These are phyloP conservation scores for Cydia strobilella DNA, from an alignment of 1,140 invertebrate species.

Conservation along the genomic window DNA sequence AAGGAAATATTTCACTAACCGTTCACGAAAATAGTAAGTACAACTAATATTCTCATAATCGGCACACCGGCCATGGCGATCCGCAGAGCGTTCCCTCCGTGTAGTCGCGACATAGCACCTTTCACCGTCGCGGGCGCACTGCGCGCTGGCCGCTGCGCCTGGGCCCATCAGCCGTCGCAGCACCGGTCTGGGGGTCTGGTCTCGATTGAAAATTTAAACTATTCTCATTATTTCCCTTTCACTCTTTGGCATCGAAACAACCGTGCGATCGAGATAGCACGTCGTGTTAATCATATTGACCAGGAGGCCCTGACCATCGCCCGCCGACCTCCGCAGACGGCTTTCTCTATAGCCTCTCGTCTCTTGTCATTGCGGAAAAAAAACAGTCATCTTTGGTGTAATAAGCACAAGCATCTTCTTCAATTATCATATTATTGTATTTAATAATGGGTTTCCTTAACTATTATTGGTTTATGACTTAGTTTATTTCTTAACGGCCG, in stretches of 20 bases:
- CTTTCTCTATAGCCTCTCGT: conserved; percentile 58
- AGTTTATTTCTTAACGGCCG: too few relatives aligned
- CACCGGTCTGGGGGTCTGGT: conserved; percentile 30
- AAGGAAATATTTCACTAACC: conserved; percentile 58
- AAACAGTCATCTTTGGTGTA: neutral
- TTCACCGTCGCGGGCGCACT: conserved; percentile 73
- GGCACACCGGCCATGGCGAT: conserved; percentile 50
- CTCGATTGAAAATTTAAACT: neutral
- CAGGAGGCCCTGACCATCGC: conserved; percentile 47
- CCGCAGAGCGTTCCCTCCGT: conserved; percentile 48
- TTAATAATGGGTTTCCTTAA: neutral
- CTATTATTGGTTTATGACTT: neutral
- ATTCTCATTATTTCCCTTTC: neutral
- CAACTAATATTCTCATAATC: conserved; percentile 61
- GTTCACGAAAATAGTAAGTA: conserved; percentile 67
- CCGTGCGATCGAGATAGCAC: neutral
- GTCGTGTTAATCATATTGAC: neutral
- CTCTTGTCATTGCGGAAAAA: conserved; percentile 27
- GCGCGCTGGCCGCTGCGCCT: conserved; percentile 39
- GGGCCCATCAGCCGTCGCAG: conserved; percentile 36
- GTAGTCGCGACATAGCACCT: conserved; percentile 63
- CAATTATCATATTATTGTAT: neutral
- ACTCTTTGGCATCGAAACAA: neutral
- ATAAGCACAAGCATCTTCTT: neutral
- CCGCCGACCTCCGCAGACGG: conserved; percentile 60